Evolutionary conservation across 2,888 invertebrate species (phyloP).

Genomic region (Apamea anceps): DNA sequence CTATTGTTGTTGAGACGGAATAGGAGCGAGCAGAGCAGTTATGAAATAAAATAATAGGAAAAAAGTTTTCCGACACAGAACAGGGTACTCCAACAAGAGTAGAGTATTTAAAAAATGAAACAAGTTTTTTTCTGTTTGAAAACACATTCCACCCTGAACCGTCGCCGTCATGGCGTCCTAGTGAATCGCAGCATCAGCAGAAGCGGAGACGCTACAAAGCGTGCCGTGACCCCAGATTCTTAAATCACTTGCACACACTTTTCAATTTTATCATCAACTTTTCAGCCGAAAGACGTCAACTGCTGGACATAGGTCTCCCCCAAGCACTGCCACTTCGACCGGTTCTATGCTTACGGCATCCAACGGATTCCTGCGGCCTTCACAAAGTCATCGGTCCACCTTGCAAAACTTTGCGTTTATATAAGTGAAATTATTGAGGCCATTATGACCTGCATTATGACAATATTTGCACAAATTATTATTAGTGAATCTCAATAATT

Average conservation of each 20-base stretch:
- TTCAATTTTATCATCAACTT: no score
- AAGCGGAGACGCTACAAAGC: not conserved
- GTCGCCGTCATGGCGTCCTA: not conserved
- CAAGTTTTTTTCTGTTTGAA: conserved; percentile 4
- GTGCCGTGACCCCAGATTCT: not conserved
- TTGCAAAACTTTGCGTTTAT: not conserved
- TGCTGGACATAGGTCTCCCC: not conserved
- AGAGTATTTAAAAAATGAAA: conserved; percentile 10
- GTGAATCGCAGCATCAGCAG: not conserved
- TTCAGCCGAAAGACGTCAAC: not conserved
- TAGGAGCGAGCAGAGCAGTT: conserved; percentile 12
- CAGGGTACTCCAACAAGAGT: not conserved
- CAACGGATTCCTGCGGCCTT: not conserved
- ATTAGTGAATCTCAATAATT: not conserved
- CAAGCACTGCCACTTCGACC: not conserved
- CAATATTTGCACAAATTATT: not conserved
- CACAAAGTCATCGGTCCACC: not conserved
- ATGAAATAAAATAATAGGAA: conserved; percentile 23
- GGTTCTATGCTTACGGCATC: not conserved
- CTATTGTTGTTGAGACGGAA: conserved; percentile 26
- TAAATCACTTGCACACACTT: not conserved
- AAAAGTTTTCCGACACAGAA: not conserved
- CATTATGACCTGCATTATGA: not conserved
- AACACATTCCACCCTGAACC: no score
- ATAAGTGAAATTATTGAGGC: not conserved